These are phyloP conservation scores for Drosophila pectinifera DNA, from an alignment of 1,140 invertebrate genomes.

Conservation along the genomic window DNA sequence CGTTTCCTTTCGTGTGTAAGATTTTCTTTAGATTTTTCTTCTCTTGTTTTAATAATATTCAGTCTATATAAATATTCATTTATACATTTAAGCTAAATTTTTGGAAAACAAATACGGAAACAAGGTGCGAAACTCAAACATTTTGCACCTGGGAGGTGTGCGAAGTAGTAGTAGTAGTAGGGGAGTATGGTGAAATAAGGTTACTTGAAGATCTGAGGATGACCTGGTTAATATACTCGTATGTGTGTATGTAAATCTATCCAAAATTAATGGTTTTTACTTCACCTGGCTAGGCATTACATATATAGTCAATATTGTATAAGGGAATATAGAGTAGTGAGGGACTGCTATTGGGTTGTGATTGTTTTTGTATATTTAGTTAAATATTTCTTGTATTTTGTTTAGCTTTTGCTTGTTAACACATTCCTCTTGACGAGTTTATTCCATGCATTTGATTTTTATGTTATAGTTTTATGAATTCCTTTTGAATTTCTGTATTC, in stretches of 20 bases:
- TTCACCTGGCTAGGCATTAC: constrained; percentile 35
- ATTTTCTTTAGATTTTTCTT: constrained; percentile 46
- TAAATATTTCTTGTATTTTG: constrained; percentile 62
- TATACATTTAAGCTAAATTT: constrained; percentile 75
- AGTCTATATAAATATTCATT: constrained; percentile 84
- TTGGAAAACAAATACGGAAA: constrained; percentile 43
- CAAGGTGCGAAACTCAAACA: constrained; percentile 31
- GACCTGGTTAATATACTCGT: constrained; percentile 17
- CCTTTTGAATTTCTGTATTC: constrained; percentile 35
- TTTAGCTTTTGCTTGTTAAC: constrained; percentile 76
- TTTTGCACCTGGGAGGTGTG: constrained; percentile 56
- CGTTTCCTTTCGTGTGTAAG: constrained; percentile 42
- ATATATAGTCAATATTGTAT: constrained; percentile 27
- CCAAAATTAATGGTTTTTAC: constrained; percentile 71
- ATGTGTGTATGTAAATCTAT: constrained; percentile 74
- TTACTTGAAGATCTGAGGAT: constrained; percentile 12
- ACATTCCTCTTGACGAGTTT: constrained; percentile 83
- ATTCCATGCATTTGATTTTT: constrained; percentile 74
- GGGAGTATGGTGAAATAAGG: constrained; percentile 12
- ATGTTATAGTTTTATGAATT: constrained; percentile 19
- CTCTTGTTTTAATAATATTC: constrained; percentile 77
- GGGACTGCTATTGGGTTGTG: constrained; percentile 31
- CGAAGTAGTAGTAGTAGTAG: constrained; percentile 26
- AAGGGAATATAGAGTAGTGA: constrained; percentile 18
- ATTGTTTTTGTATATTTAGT: constrained; percentile 57